A percentile compares a stretch with the other conserved stretches of the same genome.
These are phyloP conservation scores for Asobara japonica DNA, from an alignment of 1,140 invertebrate species.

Conservation along the genomic window DNA sequence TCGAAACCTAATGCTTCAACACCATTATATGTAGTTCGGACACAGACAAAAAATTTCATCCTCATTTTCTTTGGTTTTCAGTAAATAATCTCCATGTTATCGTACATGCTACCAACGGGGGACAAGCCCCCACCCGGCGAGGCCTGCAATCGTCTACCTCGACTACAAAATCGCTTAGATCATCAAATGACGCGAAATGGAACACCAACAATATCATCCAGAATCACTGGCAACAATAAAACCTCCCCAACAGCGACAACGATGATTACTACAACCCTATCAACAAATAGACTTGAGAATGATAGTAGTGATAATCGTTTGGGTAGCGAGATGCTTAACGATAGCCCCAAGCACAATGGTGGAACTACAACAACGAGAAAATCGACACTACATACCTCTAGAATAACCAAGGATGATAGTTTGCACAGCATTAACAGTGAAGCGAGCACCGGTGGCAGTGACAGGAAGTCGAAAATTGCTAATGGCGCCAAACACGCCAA, in stretches of 20 bases:
- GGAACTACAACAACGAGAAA: conserved; percentile 46
- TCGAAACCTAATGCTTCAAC: too few relatives aligned
- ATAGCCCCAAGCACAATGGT: conserved; percentile 60
- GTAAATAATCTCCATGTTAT: conserved; percentile 54
- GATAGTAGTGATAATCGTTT: conserved; percentile 3
- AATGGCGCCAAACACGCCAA: conserved; percentile 67
- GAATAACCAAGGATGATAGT: conserved; percentile 63
- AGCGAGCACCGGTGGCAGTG: conserved; percentile 61
- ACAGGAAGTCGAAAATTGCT: conserved; percentile 59
- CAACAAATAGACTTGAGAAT: conserved; percentile 33
- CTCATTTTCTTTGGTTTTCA: background rate
- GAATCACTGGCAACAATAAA: background rate
- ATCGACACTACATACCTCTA: conserved; percentile 57
- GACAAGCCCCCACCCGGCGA: conserved; percentile 63
- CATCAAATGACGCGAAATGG: conserved; percentile 29
- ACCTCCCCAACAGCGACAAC: conserved; percentile 33
- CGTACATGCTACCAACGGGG: conserved; percentile 65
- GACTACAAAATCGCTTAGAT: conserved; percentile 29
- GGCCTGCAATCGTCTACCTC: conserved; percentile 32
- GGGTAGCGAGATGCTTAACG: conserved; percentile 24
- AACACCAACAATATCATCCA: background rate
- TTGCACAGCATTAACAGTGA: conserved; percentile 64
- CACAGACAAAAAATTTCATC: background rate
- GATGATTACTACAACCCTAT: conserved; percentile 50
- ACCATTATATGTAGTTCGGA: too few relatives aligned